Evolutionary conservation across 2,113 vertebrate genomes (phyloP).

Genomic region (Hippocampus barbouri): DNA sequence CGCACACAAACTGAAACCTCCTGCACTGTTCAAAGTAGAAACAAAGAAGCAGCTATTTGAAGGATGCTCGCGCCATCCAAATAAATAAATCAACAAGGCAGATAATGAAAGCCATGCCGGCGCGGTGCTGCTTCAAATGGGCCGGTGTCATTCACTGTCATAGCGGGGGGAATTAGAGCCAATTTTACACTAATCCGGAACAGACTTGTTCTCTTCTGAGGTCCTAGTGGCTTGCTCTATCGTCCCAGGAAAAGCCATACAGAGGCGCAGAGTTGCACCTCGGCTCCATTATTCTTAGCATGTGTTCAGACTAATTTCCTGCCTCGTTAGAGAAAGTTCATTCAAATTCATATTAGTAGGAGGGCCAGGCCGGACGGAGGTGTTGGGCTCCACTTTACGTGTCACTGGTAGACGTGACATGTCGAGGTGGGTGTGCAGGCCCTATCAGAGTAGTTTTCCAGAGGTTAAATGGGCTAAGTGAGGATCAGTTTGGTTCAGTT

Average conservation of each 20-base stretch:
- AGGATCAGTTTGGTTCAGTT: not conserved
- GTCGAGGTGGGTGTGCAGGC: not conserved
- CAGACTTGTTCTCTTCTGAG: conserved; percentile 51
- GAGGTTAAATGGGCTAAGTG: not conserved
- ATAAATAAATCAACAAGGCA: conserved; percentile 65
- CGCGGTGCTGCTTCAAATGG: conserved; percentile 57
- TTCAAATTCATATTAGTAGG: not conserved
- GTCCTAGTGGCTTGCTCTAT: conserved; percentile 27
- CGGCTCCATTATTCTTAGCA: not conserved
- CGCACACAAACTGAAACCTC: conserved; percentile 26
- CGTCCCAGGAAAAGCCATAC: conserved; percentile 37
- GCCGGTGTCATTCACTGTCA: conserved; percentile 63
- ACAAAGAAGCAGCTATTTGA: conserved; percentile 39
- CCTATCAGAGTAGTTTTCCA: not conserved
- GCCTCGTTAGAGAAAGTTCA: not conserved
- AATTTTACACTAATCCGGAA: conserved; percentile 64
- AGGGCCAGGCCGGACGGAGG: not conserved
- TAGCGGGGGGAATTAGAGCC: conserved; percentile 56
- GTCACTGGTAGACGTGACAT: not conserved
- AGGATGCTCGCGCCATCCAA: conserved; percentile 57
- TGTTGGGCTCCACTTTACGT: not conserved
- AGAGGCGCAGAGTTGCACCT: conserved; percentile 7
- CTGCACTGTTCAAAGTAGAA: conserved; percentile 39
- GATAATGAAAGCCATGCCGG: conserved; percentile 69
- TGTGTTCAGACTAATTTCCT: not conserved